Percentiles rank a stretch among this genome's conserved stretches.
These are phyloP conservation scores for Elysia crispata DNA, from an alignment of 2,888 invertebrate species.

Conservation along the genomic window DNA sequence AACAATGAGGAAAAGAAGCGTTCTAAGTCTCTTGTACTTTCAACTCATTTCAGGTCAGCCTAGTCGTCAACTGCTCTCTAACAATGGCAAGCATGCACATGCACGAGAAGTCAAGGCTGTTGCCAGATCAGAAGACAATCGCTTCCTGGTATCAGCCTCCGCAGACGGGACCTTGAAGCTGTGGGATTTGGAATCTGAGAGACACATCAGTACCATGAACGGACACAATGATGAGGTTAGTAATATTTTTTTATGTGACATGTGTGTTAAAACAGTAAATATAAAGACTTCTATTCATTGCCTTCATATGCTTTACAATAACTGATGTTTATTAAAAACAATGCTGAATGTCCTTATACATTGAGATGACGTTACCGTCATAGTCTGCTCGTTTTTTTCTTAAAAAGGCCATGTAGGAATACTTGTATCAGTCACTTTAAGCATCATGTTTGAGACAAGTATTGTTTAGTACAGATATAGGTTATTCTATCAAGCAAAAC, in stretches of 20 bases:
- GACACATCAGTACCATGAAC: slow-evolving; percentile 70
- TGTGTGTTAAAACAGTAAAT: too few species aligned
- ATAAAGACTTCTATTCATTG: too few species aligned
- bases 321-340: too few species aligned
- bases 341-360: too few species aligned
- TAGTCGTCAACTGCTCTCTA: slow-evolving; percentile 71
- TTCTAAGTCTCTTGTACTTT: background rate
- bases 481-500: too few species aligned
- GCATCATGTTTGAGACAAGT: too few species aligned
- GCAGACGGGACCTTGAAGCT: slow-evolving; percentile 76
- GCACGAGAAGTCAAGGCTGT: slow-evolving; percentile 74
- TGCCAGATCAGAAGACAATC: slow-evolving; percentile 72
- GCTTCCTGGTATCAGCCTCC: slow-evolving; percentile 74
- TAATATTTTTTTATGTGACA: background rate
- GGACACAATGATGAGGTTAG: slow-evolving; percentile 77
- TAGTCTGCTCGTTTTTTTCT: too few species aligned
- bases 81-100: slow-evolving; percentile 72
- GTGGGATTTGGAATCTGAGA: slow-evolving; percentile 76
- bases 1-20: background rate
- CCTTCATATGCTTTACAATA: too few species aligned
- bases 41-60: slow-evolving; percentile 56
- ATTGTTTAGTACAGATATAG: too few species aligned
- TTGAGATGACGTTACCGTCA: too few species aligned
- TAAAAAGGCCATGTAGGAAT: too few species aligned
- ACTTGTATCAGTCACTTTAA: too few species aligned